Evolutionary conservation across 2,888 invertebrate genomes (phyloP).

Genomic region (Megastigmus dorsalis): DNA sequence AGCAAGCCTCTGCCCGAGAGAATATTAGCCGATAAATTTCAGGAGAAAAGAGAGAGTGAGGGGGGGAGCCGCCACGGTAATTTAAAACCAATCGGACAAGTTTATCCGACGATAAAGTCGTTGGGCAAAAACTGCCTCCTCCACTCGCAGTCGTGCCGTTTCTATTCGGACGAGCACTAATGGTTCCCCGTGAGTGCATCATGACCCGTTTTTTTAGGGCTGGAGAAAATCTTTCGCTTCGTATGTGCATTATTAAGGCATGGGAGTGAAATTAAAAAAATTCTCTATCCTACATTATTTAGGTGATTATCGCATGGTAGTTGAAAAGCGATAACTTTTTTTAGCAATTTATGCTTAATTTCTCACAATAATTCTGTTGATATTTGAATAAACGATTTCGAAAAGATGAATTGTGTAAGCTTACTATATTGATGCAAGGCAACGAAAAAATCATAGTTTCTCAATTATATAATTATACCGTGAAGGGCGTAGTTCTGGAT

Average conservation of each 20-base stretch:
- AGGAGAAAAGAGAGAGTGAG: constrained; percentile 16
- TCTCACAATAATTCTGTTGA: not conserved
- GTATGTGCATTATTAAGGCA: too few species aligned
- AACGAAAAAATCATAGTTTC: too few species aligned
- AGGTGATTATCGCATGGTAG: not conserved
- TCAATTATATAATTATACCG: too few species aligned
- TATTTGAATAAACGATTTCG: not conserved
- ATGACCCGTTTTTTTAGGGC: too few species aligned
- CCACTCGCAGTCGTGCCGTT: constrained; percentile 4
- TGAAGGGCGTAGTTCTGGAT: too few species aligned
- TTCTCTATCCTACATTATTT: constrained; percentile 12
- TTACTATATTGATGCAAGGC: too few species aligned
- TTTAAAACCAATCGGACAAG: constrained; percentile 66
- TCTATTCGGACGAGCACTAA: constrained; percentile 31
- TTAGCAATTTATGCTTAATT: too few species aligned
- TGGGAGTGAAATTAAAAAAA: constrained; percentile 26
- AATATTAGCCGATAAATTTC: constrained; percentile 66
- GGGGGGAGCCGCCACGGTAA: constrained; percentile 57
- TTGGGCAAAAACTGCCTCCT: constrained; percentile 21
- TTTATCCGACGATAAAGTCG: constrained; percentile 60
- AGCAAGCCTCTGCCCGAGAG: constrained; percentile 29
- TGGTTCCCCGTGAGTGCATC: constrained; percentile 9
- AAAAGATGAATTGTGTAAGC: not conserved
- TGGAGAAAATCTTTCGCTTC: not conserved
- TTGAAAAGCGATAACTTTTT: too few species aligned